Evolutionary conservation across 2,888 invertebrate species (phyloP), one percentile per base, ranked within the genome.

Genomic region (Nomada fucata): DNA sequence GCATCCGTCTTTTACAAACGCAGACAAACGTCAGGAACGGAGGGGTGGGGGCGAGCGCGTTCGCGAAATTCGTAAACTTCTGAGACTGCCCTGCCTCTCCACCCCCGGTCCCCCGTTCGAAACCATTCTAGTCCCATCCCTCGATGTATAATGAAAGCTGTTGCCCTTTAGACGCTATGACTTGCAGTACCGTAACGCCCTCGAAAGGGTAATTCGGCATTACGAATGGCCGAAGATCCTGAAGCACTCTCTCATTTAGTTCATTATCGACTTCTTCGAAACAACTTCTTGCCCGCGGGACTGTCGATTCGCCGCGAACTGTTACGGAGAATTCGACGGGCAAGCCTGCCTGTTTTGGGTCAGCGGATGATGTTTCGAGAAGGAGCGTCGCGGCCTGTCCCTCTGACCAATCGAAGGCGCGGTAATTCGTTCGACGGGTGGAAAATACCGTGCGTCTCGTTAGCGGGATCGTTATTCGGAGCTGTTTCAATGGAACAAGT

Each of bases 221-320:
- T 92, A 91, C 90, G 91, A 92, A 93, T 92, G 92, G 91, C 88
- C 83, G 65, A 90, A 92, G 91, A 92, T 92, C 44, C 84, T 7
- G 84, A 82, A 77, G 78, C 88, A 90, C 86, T 67, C 36, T 87
- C 86, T 85, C 86, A 85, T 88, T 90, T 86, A 85, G 89, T 87
- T 92, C 90, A 90, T 92, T 92, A 92, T 91, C 89, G 85, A 84
- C 85, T 88, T 89, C 88, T 88, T 91, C 88, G 78, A 82, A 79
- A 80, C 71, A 67, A 78, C 73, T 80, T 79, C 61, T 69, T 67
- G 65, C 60, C 44, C 42, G 67, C 67, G 68, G 26, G 64, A 20
- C 47, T 42, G 13, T 57, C 64, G 57, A 79, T 77, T 79, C 60
- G 76, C 76, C 70, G 64, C 67, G 36, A 69, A 29, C 68, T 65